Conservation (phyloP, 2,113 vertebrate genomes). For the Alouatta palliata region DNA sequence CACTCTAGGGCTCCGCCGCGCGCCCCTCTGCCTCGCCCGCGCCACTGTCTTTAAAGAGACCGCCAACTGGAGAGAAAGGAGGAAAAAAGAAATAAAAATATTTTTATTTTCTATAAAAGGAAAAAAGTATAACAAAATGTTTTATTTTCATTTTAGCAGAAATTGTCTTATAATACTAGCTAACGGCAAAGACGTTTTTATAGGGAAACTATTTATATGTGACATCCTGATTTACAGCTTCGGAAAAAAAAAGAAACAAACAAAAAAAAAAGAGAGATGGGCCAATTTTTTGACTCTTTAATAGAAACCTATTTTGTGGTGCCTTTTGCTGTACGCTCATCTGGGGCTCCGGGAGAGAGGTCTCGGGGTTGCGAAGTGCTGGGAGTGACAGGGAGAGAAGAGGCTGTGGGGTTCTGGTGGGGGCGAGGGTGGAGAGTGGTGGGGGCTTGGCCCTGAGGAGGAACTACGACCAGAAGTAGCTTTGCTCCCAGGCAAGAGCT, state of each 20-base stretch:
- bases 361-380: not conserved
- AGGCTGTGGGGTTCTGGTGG: not conserved
- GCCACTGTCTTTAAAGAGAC: conserved; percentile 64
- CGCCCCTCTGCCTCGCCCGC: conserved; percentile 5
- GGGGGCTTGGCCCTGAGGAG: not conserved
- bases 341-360: conserved; percentile 77
- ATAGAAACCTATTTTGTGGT: conserved; percentile 99
- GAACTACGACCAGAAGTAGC: not conserved
- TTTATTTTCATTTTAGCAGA: conserved; percentile 99
- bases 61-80: conserved; percentile 63
- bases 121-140: conserved; percentile 99
- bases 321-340: conserved; percentile 99
- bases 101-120: conserved; percentile 99
- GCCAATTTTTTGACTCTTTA: conserved; percentile 99
- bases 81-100: conserved; percentile 81
- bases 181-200: conserved; percentile 99
- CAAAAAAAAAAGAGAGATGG: conserved; percentile 90
- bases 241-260: conserved; percentile 80
- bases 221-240: conserved; percentile 99
- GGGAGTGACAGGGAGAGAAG: not conserved
- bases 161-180: conserved; percentile 98
- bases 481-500: not conserved
- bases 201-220: conserved; percentile 99
- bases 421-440: no score
- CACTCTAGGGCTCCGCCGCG: conserved; percentile 86